Evolutionary conservation across 2,888 invertebrate genomes (phyloP).

Genomic region (Scaptomyza reducta): DNA sequence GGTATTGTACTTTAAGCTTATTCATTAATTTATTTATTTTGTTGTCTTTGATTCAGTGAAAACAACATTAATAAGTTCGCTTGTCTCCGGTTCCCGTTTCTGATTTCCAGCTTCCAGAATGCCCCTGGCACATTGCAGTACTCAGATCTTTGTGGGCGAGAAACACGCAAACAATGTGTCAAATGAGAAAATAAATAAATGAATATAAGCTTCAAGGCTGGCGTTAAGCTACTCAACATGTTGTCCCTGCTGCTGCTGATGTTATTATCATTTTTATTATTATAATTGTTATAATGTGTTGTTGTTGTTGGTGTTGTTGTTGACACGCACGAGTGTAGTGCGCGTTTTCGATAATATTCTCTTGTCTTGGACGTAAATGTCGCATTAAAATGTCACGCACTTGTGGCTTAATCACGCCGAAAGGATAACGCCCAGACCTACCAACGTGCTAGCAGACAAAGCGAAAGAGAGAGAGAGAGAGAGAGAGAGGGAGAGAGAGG

Average conservation of each 20-base stretch:
- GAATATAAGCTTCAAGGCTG: constrained; percentile 54
- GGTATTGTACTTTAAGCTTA: too few species aligned
- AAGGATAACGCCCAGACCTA: constrained; percentile 60
- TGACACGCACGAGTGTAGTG: constrained; percentile 44
- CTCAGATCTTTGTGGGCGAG: too few species aligned
- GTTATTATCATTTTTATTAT: constrained; percentile 31
- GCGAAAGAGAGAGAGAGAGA: not conserved
- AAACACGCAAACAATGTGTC: too few species aligned
- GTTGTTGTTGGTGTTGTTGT: constrained; percentile 28
- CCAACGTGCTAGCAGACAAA: not conserved
- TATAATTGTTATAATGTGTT: constrained; percentile 15
- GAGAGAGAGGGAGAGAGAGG: constrained; percentile 10
- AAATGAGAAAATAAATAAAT: constrained; percentile 67
- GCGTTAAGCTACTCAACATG: constrained; percentile 53
- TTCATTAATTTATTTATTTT: too few species aligned
- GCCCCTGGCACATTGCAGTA: too few species aligned
- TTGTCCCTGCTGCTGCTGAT: constrained; percentile 43
- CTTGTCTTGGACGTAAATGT: constrained; percentile 79
- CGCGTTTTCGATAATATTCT: constrained; percentile 77
- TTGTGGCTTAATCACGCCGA: constrained; percentile 78
- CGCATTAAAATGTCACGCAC: constrained; percentile 80
- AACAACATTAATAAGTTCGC: too few species aligned
- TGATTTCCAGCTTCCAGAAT: too few species aligned
- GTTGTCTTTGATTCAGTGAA: too few species aligned
- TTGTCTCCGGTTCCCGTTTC: too few species aligned